phyloP scores from a whole-genome alignment of 1,140 invertebrate genomes.

The Reticulitermes speratus region DNA sequence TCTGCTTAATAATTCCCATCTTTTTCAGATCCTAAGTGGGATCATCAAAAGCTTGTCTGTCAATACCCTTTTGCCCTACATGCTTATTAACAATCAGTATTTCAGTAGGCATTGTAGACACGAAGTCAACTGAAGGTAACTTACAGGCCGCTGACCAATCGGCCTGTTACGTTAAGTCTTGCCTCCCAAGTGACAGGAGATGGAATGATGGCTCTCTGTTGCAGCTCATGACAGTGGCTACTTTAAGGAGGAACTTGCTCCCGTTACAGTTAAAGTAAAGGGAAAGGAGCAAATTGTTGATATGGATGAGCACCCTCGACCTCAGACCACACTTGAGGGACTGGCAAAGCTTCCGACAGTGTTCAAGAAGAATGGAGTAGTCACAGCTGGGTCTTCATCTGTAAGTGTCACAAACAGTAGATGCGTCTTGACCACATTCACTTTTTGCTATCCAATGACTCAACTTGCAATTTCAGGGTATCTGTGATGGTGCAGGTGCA shows the following conservation, averaged over 20 bases:
- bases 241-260: conserved; percentile 89
- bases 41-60: too few species aligned
- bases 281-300: conserved; percentile 76
- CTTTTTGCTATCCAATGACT: not conserved
- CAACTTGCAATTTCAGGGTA: conserved; percentile 62
- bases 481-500: conserved; percentile 94
- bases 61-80: too few species aligned
- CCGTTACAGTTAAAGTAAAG: conserved; percentile 81
- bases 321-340: conserved; percentile 80
- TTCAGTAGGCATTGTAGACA: too few species aligned
- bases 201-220: conserved; percentile 37
- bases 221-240: conserved; percentile 81
- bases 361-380: conserved; percentile 95
- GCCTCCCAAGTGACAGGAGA: too few species aligned
- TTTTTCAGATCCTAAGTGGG: too few species aligned
- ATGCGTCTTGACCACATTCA: not conserved
- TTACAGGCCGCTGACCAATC: too few species aligned
- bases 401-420: conserved; percentile 54
- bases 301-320: conserved; percentile 93
- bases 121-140: too few species aligned
- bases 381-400: conserved; percentile 94
- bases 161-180: too few species aligned
- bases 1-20: too few species aligned
- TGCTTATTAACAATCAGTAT: too few species aligned
- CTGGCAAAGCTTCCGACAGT: conserved; percentile 82